Conservation (phyloP, 1,140 invertebrate species). For the Drosophila athabasca region DNA sequence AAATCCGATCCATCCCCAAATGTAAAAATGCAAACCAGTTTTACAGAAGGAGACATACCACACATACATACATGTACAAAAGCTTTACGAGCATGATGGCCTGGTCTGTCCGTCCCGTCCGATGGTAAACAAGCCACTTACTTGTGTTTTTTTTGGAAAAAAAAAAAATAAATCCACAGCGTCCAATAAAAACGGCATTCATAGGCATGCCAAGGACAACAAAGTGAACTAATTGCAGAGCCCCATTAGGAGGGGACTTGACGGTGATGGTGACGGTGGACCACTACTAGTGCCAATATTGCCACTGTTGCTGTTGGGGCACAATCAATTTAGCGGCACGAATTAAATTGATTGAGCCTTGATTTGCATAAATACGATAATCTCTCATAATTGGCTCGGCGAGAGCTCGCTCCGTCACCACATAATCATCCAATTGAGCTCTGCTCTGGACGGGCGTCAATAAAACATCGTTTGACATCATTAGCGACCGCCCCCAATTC, state of each 20-base stretch:
- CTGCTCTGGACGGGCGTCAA: conserved; percentile 55
- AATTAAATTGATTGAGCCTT: conserved; percentile 51
- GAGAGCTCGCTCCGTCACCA: background rate
- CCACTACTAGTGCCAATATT: too few species aligned
- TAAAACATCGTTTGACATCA: conserved; percentile 43
- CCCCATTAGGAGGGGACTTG: too few species aligned
- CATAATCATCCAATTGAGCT: conserved; percentile 44
- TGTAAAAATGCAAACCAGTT: conserved; percentile 76
- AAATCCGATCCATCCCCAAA: conserved; percentile 40
- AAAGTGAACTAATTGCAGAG: conserved; percentile 9
- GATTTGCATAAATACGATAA: conserved; percentile 59
- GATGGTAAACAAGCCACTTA: conserved; percentile 70
- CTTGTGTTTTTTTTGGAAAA: conserved; percentile 24
- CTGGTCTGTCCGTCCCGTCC: conserved; percentile 13
- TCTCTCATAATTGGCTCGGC: conserved; percentile 29
- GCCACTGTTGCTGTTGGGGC: background rate
- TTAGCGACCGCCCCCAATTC: conserved; percentile 6
- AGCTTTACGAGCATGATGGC: conserved; percentile 35
- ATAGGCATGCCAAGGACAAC: conserved; percentile 63
- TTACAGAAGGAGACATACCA: conserved; percentile 53
- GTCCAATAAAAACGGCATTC: conserved; percentile 14
- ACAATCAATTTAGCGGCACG: conserved; percentile 47
- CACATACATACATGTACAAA: conserved; percentile 20
- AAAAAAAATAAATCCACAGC: conserved; percentile 52
- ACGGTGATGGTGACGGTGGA: too few species aligned